Evolutionary conservation across 2,113 vertebrate species (phyloP).

Genomic region (Riparia riparia): DNA sequence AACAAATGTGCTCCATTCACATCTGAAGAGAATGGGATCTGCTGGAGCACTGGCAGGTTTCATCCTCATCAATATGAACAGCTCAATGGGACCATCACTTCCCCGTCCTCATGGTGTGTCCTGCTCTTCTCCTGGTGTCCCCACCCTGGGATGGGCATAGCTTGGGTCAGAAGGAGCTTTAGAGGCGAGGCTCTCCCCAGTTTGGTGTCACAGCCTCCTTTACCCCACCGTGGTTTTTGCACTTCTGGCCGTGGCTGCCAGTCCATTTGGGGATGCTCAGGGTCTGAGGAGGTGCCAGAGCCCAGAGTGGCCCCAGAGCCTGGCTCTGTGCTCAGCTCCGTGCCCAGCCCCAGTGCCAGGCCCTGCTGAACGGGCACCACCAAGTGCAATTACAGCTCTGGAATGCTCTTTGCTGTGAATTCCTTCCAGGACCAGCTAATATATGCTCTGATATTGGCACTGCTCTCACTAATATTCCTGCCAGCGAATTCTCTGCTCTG

Average conservation of each 20-base stretch:
- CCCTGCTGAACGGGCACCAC: not conserved
- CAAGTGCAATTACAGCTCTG: not conserved
- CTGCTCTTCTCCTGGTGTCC: not conserved
- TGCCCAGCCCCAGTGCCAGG: not conserved
- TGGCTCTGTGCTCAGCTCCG: rapidly evolving
- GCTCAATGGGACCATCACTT: not conserved
- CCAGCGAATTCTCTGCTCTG: conserved; percentile 37
- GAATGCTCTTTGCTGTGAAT: not conserved
- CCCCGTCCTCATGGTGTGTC: not conserved
- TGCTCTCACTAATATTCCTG: conserved; percentile 10
- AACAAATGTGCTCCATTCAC: not conserved
- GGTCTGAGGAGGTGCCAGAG: not conserved
- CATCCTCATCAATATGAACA: not conserved
- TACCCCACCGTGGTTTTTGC: rapidly evolving
- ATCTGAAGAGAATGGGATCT: not conserved
- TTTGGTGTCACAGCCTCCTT: not conserved
- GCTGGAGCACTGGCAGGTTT: not conserved
- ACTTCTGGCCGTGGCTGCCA: not conserved
- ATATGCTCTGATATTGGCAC: conserved; percentile 36
- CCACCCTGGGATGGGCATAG: not conserved
- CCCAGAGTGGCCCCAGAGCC: rapidly evolving
- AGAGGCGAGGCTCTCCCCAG: rapidly evolving
- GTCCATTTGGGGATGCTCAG: rapidly evolving
- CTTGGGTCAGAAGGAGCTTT: not conserved
- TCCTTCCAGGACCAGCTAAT: conserved; percentile 12